Conservation (phyloP, 2,113 vertebrate species). For the Myanophis thanlyinensis region DNA sequence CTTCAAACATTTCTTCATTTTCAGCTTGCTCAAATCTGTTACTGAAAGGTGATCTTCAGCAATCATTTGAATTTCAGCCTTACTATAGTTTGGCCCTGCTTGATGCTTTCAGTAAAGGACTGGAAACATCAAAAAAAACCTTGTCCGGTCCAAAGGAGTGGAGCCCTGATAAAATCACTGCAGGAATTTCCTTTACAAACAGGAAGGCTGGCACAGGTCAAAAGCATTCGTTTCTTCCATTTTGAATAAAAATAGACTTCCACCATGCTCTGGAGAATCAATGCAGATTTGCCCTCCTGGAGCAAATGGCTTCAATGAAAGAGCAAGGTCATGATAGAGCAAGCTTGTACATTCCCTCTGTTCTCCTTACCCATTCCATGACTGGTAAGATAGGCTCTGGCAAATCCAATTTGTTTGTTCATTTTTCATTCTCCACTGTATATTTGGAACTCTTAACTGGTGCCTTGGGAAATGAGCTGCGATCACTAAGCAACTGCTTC, state of each 20-base stretch:
- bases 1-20: not conserved
- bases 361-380: slow-evolving; percentile 42
- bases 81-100: slow-evolving; percentile 18
- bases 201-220: fast-evolving
- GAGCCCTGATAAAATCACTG: fast-evolving
- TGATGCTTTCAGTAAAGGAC: not conserved
- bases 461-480: slow-evolving; percentile 49
- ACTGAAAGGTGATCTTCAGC: not conserved
- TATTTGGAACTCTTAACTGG: slow-evolving; percentile 49
- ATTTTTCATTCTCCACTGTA: slow-evolving; percentile 57
- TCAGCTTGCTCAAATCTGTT: not conserved
- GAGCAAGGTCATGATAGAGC: slow-evolving; percentile 20
- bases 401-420: slow-evolving; percentile 59
- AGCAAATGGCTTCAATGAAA: not conserved
- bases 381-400: slow-evolving; percentile 36
- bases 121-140: fast-evolving
- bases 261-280: not conserved
- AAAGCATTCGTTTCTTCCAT: not conserved
- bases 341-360: not conserved
- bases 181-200: not conserved
- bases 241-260: not conserved
- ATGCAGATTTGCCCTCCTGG: not conserved
- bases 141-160: not conserved
- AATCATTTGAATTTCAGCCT: slow-evolving; percentile 29
- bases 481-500: not conserved